Conservation (phyloP, 2,888 invertebrate species). For the Stenolophus ochropezus region DNA sequence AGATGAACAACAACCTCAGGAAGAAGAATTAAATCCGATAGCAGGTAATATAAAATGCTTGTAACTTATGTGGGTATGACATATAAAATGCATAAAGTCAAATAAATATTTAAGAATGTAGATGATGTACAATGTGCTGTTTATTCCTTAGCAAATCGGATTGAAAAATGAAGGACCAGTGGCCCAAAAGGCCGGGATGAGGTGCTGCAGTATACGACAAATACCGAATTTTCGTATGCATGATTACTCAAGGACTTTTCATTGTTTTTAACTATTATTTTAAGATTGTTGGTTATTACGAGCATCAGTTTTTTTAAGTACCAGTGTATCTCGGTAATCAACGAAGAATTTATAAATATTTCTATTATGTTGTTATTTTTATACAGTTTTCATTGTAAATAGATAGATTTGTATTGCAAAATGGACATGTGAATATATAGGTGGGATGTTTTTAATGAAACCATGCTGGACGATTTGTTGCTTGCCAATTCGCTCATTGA, state of each 20-base stretch:
- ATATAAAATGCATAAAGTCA: too few species aligned
- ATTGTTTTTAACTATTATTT: constrained; percentile 44
- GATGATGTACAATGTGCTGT: neutral
- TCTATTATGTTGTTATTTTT: constrained; percentile 43
- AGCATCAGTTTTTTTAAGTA: constrained; percentile 37
- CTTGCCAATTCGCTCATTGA: constrained; percentile 9
- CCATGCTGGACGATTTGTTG: constrained; percentile 6
- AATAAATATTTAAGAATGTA: neutral
- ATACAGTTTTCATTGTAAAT: constrained; percentile 58
- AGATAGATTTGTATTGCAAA: constrained; percentile 48
- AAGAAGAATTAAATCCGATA: constrained; percentile 73
- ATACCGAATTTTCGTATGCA: constrained; percentile 33
- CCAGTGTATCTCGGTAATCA: constrained; percentile 40
- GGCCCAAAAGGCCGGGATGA: neutral
- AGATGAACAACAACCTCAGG: constrained; percentile 76
- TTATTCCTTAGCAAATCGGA: constrained; percentile 2
- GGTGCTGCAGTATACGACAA: constrained; percentile 28
- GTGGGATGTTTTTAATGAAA: constrained; percentile 16
- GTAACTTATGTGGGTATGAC: neutral
- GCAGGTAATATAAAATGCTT: constrained; percentile 67
- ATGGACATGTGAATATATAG: constrained; percentile 50
- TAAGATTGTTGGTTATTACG: constrained; percentile 43
- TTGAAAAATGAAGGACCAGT: constrained; percentile 35
- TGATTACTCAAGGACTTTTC: constrained; percentile 22
- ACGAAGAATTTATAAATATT: constrained; percentile 45